Evolutionary conservation across 1,140 invertebrate species (phyloP).

Genomic region (Hyles vespertilio): DNA sequence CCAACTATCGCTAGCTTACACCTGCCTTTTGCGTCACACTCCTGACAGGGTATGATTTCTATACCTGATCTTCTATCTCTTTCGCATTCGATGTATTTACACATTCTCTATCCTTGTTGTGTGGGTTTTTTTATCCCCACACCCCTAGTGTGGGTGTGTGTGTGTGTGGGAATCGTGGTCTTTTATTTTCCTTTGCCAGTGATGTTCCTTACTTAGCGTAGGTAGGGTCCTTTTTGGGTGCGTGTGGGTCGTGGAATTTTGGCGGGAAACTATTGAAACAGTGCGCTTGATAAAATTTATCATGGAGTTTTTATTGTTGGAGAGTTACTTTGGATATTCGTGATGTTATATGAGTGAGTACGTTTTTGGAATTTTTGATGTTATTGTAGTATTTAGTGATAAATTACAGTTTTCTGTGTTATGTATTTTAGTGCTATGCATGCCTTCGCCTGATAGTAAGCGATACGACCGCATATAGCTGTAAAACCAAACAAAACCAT

Average conservation of each 20-base stretch:
- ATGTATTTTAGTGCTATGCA: too few relatives aligned
- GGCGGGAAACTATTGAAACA: constrained; percentile 43
- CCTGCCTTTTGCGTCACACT: constrained; percentile 66
- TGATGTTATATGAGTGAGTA: too few relatives aligned
- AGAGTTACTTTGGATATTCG: too few relatives aligned
- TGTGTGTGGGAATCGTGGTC: constrained; percentile 33
- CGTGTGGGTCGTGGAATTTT: constrained; percentile 30
- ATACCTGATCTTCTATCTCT: constrained; percentile 39
- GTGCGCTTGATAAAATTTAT: background rate
- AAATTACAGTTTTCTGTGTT: too few relatives aligned
- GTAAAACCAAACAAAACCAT: too few relatives aligned
- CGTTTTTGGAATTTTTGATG: too few relatives aligned
- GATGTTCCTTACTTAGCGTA: constrained; percentile 7
- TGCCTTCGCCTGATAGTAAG: too few relatives aligned
- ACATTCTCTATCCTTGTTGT: constrained; percentile 29
- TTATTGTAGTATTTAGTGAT: too few relatives aligned
- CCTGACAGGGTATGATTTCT: constrained; percentile 52
- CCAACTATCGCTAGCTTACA: constrained; percentile 49
- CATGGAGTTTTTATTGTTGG: too few relatives aligned
- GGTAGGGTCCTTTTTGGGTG: background rate
- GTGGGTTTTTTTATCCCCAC: constrained; percentile 11
- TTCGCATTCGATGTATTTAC: constrained; percentile 21
- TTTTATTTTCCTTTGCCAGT: constrained; percentile 35
- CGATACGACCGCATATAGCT: too few relatives aligned
- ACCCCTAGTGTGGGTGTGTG: constrained; percentile 64